Evolutionary conservation across 1,140 invertebrate species (phyloP), one percentile per base, ranked within the genome.

Genomic region (Trachelipus rathkii): DNA sequence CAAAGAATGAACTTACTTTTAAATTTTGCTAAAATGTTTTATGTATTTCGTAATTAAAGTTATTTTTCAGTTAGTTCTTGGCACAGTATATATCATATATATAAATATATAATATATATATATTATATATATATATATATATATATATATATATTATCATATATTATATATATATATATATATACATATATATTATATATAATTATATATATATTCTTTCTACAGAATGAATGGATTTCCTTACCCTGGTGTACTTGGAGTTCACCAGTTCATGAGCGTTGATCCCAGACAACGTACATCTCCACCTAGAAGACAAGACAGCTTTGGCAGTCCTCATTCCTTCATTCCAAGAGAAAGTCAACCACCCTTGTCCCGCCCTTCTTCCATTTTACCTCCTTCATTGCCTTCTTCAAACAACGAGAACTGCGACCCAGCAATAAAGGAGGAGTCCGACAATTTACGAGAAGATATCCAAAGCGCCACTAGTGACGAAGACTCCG

Each of bases 141-240:
- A 33, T 33, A 33, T 33, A 33, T 33, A 33, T 33, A 33, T 33
- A 33, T 33, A 33, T 33, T n/a, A n/a, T n/a, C n/a, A 33, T 33
- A 33, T 33, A 33, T 33, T 33, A 33, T 33, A 33, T 33, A 33
- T 33, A 33, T 33, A 33, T 33, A 33, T 33, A 33, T 33, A 33
- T 33, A 33, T 33, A 33, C 6, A 33, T 33, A 33, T 33, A 33
- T 33, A 33, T 33, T 33, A 33, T 33, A 33, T 33, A 33, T 33
- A 33, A 3, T 3, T 33, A 33, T 33, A 33, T 33, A 33, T 33
- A 33, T 33, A 33, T 33, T 33, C 33, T 33, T 60, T 60, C 50
- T 3, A 19, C 50, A 60, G 50, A 60, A 60, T 60, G 50, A 60
- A 60, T 60, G 50, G 50, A 15, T 60, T 60, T 60, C 50, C 50